Base-by-base conservation (phyloP, 1,140 invertebrate species). In the Paramacrobiotus metropolitanus region DNA sequence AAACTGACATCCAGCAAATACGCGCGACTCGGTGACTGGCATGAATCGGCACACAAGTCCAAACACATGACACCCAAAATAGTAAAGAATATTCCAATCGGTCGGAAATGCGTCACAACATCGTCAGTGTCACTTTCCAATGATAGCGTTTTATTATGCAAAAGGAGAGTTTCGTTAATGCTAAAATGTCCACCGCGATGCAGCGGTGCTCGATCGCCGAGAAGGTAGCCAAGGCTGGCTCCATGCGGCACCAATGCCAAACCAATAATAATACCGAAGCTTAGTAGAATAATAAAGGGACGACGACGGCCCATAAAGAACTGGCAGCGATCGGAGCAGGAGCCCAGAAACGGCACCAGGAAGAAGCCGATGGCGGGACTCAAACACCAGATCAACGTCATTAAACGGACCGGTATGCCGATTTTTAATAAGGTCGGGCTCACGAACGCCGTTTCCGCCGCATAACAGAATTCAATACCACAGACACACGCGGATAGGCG, bases 381-480 rank as follows among this genome's bases (percentile, higher is more conserved):
- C 2, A 94, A 70, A 15, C 88, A 90, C 91, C 91, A 96, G 21
- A 93, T 86, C 31, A 95, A 74, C 0, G 89, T 93, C 87, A 95
- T 94, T 66, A 86, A 83, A 64, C 85, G 64, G 77, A 75, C 89
- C 81, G 85, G 82, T 0, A 94, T 83, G 15, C 91, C 90, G 61
- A 94, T 87, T 75, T 91, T 87, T 0, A 95, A 78, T 9, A 95
- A 73, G 0, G 88, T 92, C 1, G 92, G 91, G 1, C 87, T 94
- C 0, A 95, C 90, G 73, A 95, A 95, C 0, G 91, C 90, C 0
- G 92, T 92, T 75, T 95, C 91, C 0, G 89, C 91, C 0, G 92
- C 87, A 68, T 96, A 96, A 0, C 89, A 92, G 72, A 95, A 91
- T 72, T 95, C 92, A 48, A 95, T 94, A 0, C 92, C 91, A 83